Evolutionary conservation across 1,140 invertebrate genomes (phyloP).

Genomic region (Neodiprion lecontei): DNA sequence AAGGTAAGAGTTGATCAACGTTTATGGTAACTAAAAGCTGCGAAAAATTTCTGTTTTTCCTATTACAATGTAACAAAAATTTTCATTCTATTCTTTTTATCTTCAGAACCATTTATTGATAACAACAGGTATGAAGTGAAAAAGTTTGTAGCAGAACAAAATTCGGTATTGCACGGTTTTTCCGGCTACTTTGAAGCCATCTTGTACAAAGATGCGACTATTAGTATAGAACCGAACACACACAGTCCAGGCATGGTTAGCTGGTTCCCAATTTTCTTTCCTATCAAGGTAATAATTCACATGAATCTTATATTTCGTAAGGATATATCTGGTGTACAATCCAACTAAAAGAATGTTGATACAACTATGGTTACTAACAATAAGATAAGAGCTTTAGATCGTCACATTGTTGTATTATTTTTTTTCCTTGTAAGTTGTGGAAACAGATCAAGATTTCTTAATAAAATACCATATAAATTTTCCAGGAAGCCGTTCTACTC

Average conservation of each 20-base stretch:
- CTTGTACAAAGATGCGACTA: conserved; percentile 82
- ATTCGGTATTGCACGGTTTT: conserved; percentile 90
- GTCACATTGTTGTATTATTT: no score
- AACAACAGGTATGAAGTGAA: conserved; percentile 79
- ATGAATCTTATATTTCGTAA: no score
- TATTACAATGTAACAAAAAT: conserved; percentile 13
- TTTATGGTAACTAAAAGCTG: not conserved
- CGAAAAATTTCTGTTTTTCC: conserved; percentile 20
- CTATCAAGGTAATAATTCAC: conserved; percentile 72
- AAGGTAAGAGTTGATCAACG: conserved; percentile 48
- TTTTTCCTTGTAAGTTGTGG: conserved; percentile 11
- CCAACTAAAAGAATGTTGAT: conserved; percentile 10
- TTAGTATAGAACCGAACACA: conserved; percentile 90
- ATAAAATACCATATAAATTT: conserved; percentile 28
- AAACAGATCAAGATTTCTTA: conserved; percentile 20
- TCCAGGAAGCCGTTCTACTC: conserved; percentile 78
- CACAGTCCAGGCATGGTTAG: conserved; percentile 93
- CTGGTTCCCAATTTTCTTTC: conserved; percentile 97
- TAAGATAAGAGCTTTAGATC: conserved; percentile 12
- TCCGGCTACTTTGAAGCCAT: conserved; percentile 93
- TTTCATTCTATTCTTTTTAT: conserved; percentile 6
- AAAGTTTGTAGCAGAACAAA: conserved; percentile 74
- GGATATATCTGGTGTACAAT: not conserved
- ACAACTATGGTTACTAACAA: conserved; percentile 2
- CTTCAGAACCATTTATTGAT: conserved; percentile 65